A percentile compares a stretch with the other conserved stretches of the same genome.
Evolutionary conservation across 2,113 vertebrate genomes (phyloP).

Genomic region (Brienomyrus longianalis): DNA sequence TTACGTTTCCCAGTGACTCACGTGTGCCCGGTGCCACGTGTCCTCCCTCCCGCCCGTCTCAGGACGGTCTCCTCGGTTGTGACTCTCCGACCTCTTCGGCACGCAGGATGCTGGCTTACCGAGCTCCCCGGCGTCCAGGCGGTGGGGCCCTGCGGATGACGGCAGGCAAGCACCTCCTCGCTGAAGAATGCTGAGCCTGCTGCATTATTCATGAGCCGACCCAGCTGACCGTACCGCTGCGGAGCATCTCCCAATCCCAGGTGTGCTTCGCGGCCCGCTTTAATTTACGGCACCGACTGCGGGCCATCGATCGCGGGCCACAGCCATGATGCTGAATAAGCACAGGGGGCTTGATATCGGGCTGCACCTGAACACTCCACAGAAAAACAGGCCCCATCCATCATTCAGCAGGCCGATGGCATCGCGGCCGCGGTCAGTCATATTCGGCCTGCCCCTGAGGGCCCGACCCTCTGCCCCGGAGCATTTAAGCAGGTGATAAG

Average conservation of each 20-base stretch:
- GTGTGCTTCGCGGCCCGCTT: slow-evolving; percentile 61
- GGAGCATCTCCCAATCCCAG: slow-evolving; percentile 54
- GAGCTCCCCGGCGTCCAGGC: not conserved
- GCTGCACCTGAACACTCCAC: slow-evolving; percentile 50
- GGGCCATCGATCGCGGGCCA: slow-evolving; percentile 64
- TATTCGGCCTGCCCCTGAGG: slow-evolving; percentile 30
- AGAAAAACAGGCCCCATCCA: slow-evolving; percentile 54
- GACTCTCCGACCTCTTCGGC: not conserved
- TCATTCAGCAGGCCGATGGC: slow-evolving; percentile 39
- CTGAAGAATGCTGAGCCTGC: slow-evolving; percentile 26
- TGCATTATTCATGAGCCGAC: slow-evolving; percentile 55
- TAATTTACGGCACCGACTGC: slow-evolving; percentile 55
- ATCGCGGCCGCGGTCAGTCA: not conserved
- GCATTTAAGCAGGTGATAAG: slow-evolving; percentile 19
- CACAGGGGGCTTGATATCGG: slow-evolving; percentile 50
- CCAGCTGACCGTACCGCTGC: slow-evolving; percentile 49
- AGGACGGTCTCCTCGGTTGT: slow-evolving; percentile 5
- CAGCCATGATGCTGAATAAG: slow-evolving; percentile 64
- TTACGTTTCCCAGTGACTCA: not conserved
- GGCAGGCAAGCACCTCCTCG: slow-evolving; percentile 10
- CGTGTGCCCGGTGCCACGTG: slow-evolving; percentile 13
- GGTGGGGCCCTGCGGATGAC: not conserved
- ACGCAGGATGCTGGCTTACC: not conserved
- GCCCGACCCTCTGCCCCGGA: not conserved
- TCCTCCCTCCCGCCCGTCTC: not conserved